Evolutionary conservation across 2,113 vertebrate genomes (phyloP), one percentile per base, ranked within the genome.

Genomic region (Carassius carassius): DNA sequence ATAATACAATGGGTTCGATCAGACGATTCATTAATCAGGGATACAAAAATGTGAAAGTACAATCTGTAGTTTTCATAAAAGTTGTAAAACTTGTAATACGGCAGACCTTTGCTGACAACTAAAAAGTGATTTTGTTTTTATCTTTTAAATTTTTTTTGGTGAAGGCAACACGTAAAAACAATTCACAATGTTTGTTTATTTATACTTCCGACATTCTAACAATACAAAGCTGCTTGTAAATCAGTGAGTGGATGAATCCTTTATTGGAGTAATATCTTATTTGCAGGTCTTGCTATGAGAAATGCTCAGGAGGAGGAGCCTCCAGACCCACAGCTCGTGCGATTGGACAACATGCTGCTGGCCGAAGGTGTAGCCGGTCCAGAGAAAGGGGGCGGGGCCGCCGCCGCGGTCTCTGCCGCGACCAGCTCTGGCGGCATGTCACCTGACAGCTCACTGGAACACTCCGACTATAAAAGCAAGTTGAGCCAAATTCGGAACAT

Each of bases 401-500:
- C 96, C 0, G 97, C 96, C 0, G 97, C 97, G 0, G 96, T 97
- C 0, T 96, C 96, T 0, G 97, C 96, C 0, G 97, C 96, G 0
- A 96, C 97, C 60, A 96, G 96, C 77, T 96, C 97, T 3, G 96
- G 96, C 4, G 94, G 94, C 86, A 96, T 97, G 92, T 97, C 96
- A 8, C 96, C 96, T 0, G 96, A 97, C 93, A 97, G 96, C 93
- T 96, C 96, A 73, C 95, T 97, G 54, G 96, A 97, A 87, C 96
- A 97, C 94, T 97, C 96, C 1, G 97, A 98, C 93, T 98, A 98
- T 92, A 96, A 97, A 88, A 97, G 95, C 94, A 98, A 98, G 93
- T 95, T 98, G 81, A 96, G 96, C 88, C 97, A 97, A 92, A 98
- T 98, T 90, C 95, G 97, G 88, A 95, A 95, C 88, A 97, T 98